Evolutionary conservation across 2,113 vertebrate genomes (phyloP), one percentile per base, ranked within the genome.

Genomic region (Mus musculus): DNA sequence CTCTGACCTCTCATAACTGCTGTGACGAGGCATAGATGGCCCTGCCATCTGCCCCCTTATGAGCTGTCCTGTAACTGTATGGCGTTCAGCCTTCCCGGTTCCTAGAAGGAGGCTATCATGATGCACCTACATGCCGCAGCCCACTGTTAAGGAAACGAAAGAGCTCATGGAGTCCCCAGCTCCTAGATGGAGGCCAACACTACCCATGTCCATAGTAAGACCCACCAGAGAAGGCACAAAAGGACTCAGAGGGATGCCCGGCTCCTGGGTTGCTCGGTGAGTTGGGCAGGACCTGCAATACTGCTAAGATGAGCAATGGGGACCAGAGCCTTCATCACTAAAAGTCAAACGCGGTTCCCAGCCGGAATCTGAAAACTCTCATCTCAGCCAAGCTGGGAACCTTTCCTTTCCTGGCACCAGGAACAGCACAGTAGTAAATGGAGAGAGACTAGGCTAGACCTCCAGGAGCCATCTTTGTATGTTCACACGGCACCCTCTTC

Each of bases 401-500:
- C 17, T 77, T 39, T 65, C 78, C 33, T 77, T 49, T 56, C 9
- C 24, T 5, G 3, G 19, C 67, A 24, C 30, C 10, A 54, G 73
- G 42, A 71, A 10, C 54, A 39, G 42, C 76, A 33, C 22, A 10
- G 22, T 42, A 10, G 12, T 82, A 39, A n/a, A n/a, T 26, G 36
- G 75, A 24, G 30, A 88, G 11, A 28, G 69, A 4, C 16, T 3
- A 0, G 0, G 39, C 7, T 3, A 16, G 39, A 5, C 9, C 65
- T 42, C 49, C 26, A 7, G 90, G 19, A 30, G 36, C 16, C 54
- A 9, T 26, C 28, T n/a, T 3, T 9, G 24, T 0, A 14, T 1
- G 52, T 16, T 20, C 1, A 9, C 42, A 67, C 0, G 6, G 17
- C 26, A 1, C 13, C 26, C 22, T 36, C 1, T 5, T 3, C 0